These are phyloP conservation scores for Carabus problematicus DNA, from an alignment of 2,888 invertebrate species.

Conservation along the genomic window DNA sequence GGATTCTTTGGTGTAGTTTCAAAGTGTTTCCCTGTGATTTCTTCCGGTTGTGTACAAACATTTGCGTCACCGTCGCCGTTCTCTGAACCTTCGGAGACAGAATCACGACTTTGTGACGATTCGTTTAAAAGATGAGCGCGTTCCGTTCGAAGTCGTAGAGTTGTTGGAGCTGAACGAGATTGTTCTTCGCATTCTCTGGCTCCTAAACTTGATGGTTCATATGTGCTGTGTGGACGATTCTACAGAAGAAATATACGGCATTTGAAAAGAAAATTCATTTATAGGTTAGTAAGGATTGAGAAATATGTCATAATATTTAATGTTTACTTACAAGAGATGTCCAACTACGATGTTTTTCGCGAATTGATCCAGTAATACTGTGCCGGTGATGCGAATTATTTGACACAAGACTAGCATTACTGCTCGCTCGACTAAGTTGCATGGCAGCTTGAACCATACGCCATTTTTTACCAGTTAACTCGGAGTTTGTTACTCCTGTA, in stretches of 20 bases:
- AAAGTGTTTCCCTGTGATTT: conserved; percentile 70
- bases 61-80: conserved; percentile 29
- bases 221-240: conserved; percentile 64
- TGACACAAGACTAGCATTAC: conserved; percentile 70
- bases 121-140: conserved; percentile 50
- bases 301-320: too few species aligned
- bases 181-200: conserved; percentile 72
- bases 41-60: conserved; percentile 47
- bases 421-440: conserved; percentile 83
- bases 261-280: not conserved
- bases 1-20: conserved; percentile 80
- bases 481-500: conserved; percentile 75
- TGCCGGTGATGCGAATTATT: conserved; percentile 55
- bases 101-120: conserved; percentile 55
- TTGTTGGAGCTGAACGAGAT: conserved; percentile 76
- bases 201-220: conserved; percentile 64
- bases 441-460: conserved; percentile 78
- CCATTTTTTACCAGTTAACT: conserved; percentile 87
- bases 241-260: conserved; percentile 44
- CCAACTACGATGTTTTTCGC: conserved; percentile 74
- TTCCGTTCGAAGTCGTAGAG: conserved; percentile 66
- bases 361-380: conserved; percentile 58
- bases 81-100: conserved; percentile 43
- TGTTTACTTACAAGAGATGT: conserved; percentile 65
- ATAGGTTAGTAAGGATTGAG: not conserved